Conservation (phyloP, 92 coral and sea anemone species). For the Porites rus region DNA sequence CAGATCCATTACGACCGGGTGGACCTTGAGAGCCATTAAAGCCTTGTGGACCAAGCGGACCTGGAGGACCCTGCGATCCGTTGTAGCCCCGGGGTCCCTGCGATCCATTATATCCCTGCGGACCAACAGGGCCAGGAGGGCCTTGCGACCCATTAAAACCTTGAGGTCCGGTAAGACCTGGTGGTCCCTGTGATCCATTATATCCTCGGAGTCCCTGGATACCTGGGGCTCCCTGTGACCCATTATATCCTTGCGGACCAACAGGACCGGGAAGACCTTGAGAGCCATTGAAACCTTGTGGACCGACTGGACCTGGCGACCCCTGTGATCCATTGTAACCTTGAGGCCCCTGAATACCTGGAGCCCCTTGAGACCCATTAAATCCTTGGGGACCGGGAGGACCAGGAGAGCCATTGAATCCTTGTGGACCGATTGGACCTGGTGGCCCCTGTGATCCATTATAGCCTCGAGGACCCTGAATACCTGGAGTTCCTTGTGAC, state of each 20-base stretch:
- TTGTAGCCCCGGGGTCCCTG: conserved; percentile 33
- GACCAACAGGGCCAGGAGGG: conserved; percentile 24
- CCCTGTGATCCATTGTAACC: conserved; percentile 22
- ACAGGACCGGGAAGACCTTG: conserved; percentile 26
- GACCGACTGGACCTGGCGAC: conserved; percentile 38
- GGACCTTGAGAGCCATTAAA: conserved; percentile 38
- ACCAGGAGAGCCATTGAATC: conserved; percentile 25
- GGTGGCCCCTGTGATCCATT: conserved; percentile 13
- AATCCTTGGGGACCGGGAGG: conserved; percentile 31
- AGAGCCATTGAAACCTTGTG: conserved; percentile 31
- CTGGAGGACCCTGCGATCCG: conserved; percentile 34
- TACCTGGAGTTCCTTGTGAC: conserved; percentile 35
- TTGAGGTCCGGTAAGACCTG: conserved; percentile 29
- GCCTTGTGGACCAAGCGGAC: conserved; percentile 28
- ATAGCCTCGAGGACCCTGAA: conserved; percentile 28
- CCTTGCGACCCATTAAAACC: background rate
- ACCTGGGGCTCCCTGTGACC: conserved; percentile 40
- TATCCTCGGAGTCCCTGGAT: background rate
- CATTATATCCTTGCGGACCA: conserved; percentile 36
- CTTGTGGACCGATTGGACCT: conserved; percentile 10
- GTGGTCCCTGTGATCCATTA: background rate
- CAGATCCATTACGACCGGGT: conserved; percentile 20
- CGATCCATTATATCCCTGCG: conserved; percentile 16
- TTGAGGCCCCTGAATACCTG: conserved; percentile 23
- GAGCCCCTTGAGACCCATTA: conserved; percentile 39